Base-by-base conservation (phyloP, 2,797 vertebrate genomes). In the Pseudochromis fuscus region DNA sequence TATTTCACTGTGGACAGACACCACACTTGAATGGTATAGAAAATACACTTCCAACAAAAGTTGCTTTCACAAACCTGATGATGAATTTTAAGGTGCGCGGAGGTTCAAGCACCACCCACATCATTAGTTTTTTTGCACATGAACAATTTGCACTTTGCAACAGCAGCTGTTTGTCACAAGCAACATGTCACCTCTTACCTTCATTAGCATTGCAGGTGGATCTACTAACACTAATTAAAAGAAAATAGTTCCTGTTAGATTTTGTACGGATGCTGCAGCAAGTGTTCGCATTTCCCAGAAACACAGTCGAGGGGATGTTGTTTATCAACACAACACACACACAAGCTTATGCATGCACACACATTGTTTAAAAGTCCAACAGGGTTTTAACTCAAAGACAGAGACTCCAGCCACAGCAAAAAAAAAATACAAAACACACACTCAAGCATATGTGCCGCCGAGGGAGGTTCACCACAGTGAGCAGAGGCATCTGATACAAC, bases 321-420 rank as follows among this genome's bases (percentile, higher is more conserved):
- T 38, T 59, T 44, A 50, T 23, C 44, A 16, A 7, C 55, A 55
- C 30, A 57, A 25, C 56, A 35, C 58, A 76, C 48, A 45, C 67
- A 57, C 27, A 62, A 19, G 16, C 45, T 9, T 10, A 18, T 13
- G 33, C 1, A 30, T 10, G 48, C 55, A n/a, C 62, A 50, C 45
- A 44, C 42, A 58, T 13, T 23, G 21, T 46, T 37, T 52, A 38
- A 72, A 71, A 67, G 40, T 56, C 44, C n/a, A 28, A 25, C 23
- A 48, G 7, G 44, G 2, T 63, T 68, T 46, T 42, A 78, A 78
- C 65, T 65, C 42, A 67, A 66, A 70, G 64, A 27, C 40, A 3
- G 6, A 69, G 16, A 62, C 48, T 69, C 35, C 38, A 68, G 67
- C 58, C 62, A 81, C 82, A 78, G 64, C 72, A 78, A 65, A 82